Conservation (phyloP, 2,888 invertebrate genomes). For the Morpho achilles region DNA sequence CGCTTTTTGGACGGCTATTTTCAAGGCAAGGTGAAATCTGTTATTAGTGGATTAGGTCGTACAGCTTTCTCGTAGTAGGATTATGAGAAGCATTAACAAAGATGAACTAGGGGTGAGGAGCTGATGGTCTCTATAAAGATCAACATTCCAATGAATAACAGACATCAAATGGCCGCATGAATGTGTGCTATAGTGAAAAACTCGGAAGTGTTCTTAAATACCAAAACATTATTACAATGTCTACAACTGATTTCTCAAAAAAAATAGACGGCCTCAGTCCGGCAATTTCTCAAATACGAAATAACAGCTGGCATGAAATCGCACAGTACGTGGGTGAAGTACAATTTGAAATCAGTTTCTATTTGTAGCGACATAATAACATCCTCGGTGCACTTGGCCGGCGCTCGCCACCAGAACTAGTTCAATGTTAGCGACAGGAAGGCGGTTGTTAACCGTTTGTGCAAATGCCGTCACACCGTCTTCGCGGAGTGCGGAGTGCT, state of each 20-base stretch:
- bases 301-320: constrained; percentile 21
- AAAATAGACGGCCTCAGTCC: not conserved
- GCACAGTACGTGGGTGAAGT: constrained; percentile 24
- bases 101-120: too few relatives aligned
- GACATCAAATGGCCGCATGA: too few relatives aligned
- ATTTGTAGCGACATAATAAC: constrained; percentile 58
- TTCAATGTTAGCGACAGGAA: constrained; percentile 75
- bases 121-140: too few relatives aligned
- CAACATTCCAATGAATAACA: too few relatives aligned
- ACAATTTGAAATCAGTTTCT: constrained; percentile 46
- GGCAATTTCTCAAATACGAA: constrained; percentile 13
- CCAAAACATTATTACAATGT: too few relatives aligned
- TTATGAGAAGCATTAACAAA: too few relatives aligned
- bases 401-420: constrained; percentile 54
- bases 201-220: too few relatives aligned
- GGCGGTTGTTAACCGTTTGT: constrained; percentile 63
- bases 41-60: too few relatives aligned
- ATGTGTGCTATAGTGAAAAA: too few relatives aligned
- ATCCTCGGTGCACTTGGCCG: constrained; percentile 75
- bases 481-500: constrained; percentile 34
- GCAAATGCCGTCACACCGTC: constrained; percentile 52
- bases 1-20: too few relatives aligned
- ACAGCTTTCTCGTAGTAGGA: too few relatives aligned
- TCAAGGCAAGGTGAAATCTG: too few relatives aligned
- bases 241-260: not conserved